phyloP scores from a whole-genome alignment of 2,113 vertebrate species.

The Paramisgurnus dabryanus region DNA sequence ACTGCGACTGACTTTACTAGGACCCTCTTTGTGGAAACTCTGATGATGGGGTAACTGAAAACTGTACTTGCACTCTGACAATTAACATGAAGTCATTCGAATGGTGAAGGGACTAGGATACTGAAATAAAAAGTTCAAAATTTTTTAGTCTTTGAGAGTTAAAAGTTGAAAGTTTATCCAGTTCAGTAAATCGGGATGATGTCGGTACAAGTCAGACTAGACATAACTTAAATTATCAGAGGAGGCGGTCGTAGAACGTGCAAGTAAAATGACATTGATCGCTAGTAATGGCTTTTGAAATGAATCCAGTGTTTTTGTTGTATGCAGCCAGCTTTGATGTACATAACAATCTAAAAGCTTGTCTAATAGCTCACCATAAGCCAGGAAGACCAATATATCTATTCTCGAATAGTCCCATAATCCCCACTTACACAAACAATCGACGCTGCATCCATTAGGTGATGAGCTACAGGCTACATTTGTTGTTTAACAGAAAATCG shows the following conservation, averaged over 20 bases:
- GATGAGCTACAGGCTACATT: conserved; percentile 23
- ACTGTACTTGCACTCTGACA: not conserved
- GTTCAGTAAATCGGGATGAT: conserved; percentile 16
- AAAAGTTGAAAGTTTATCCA: not conserved
- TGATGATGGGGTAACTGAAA: not conserved
- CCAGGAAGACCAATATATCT: conserved; percentile 41
- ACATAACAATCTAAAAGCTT: conserved; percentile 56
- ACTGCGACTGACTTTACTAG: conserved; percentile 55
- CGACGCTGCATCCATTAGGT: conserved; percentile 14
- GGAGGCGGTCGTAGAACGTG: conserved; percentile 45
- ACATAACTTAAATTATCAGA: conserved; percentile 37
- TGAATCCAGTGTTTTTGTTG: conserved; percentile 32
- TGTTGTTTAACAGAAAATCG: conserved; percentile 9
- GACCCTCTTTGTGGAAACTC: not conserved
- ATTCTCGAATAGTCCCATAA: conserved; percentile 43
- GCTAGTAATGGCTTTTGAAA: conserved; percentile 53
- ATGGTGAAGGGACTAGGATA: not conserved
- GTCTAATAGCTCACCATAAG: conserved; percentile 50
- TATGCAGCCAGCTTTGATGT: conserved; percentile 46
- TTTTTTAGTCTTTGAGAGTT: no score
- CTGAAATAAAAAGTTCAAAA: no score
- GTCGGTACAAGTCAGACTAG: conserved; percentile 26
- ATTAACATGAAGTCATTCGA: not conserved
- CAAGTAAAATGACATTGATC: conserved; percentile 65
- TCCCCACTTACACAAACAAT: conserved; percentile 31